These are phyloP conservation scores for Hemicordylus capensis DNA, from an alignment of 2,113 vertebrate genomes.

Conservation along the genomic window DNA sequence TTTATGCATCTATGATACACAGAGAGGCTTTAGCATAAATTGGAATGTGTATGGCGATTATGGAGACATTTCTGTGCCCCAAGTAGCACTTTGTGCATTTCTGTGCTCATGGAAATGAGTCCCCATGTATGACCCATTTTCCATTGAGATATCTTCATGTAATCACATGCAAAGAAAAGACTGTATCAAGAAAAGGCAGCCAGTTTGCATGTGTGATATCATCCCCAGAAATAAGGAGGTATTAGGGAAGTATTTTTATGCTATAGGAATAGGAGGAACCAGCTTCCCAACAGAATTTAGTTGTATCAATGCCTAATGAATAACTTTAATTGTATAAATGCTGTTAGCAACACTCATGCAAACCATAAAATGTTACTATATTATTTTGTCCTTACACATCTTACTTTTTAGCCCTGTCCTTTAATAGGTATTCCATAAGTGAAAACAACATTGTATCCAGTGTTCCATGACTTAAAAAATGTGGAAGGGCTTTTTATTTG, in stretches of 20 bases:
- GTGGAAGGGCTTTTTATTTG: slow-evolving; percentile 64
- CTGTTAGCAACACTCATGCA: neutral
- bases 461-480: slow-evolving; percentile 68
- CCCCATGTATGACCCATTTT: neutral
- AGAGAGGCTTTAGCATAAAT: neutral
- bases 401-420: slow-evolving; percentile 50
- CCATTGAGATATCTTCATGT: neutral
- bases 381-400: slow-evolving; percentile 6
- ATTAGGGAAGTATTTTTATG: neutral
- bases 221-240: neutral
- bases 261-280: too few species aligned
- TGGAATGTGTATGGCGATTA: neutral
- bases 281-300: too few species aligned
- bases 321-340: neutral
- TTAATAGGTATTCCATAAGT: slow-evolving; percentile 56
- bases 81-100: neutral
- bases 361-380: neutral
- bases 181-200: neutral
- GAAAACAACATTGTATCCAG: slow-evolving; percentile 55
- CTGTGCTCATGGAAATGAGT: neutral
- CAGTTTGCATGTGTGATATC: neutral
- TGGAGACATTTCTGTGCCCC: neutral
- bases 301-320: neutral
- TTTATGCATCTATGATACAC: neutral
- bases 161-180: neutral